Percentiles rank a stretch among this genome's conserved stretches.
Conservation (phyloP, 2,797 vertebrate species). For the Darevskia mixta region DNA sequence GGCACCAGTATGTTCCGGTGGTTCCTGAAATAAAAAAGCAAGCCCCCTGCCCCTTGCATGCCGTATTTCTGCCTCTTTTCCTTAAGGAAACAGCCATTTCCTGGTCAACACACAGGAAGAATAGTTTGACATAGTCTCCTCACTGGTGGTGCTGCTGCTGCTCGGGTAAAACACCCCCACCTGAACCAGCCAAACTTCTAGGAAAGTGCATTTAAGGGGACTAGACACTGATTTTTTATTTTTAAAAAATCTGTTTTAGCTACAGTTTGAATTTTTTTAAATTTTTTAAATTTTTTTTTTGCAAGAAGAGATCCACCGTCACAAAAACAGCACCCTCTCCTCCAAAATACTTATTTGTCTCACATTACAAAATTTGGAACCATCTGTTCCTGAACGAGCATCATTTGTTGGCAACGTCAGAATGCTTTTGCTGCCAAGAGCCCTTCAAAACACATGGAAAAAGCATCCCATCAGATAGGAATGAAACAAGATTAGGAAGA, state of each 20-base stretch:
- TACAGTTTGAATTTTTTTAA: conserved; percentile 46
- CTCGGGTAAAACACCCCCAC: no score
- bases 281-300: neutral
- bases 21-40: no score
- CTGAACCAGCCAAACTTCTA: neutral
- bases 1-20: no score
- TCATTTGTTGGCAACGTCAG: conserved; percentile 53
- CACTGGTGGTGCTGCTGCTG: no score
- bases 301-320: conserved; percentile 22
- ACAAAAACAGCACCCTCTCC: conserved; percentile 20
- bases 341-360: conserved; percentile 54
- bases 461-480: conserved; percentile 38
- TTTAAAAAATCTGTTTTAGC: conserved; percentile 58
- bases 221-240: conserved; percentile 38
- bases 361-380: conserved; percentile 14
- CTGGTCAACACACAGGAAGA: no score
- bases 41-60: no score
- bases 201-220: conserved; percentile 57
- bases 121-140: no score
- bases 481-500: conserved; percentile 45
- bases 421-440: conserved; percentile 43
- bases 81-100: no score
- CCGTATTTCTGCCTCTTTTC: no score
- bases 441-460: conserved; percentile 34
- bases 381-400: conserved; percentile 55